Conservation (phyloP, 2,113 vertebrate genomes). For the Saccopteryx leptura region DNA sequence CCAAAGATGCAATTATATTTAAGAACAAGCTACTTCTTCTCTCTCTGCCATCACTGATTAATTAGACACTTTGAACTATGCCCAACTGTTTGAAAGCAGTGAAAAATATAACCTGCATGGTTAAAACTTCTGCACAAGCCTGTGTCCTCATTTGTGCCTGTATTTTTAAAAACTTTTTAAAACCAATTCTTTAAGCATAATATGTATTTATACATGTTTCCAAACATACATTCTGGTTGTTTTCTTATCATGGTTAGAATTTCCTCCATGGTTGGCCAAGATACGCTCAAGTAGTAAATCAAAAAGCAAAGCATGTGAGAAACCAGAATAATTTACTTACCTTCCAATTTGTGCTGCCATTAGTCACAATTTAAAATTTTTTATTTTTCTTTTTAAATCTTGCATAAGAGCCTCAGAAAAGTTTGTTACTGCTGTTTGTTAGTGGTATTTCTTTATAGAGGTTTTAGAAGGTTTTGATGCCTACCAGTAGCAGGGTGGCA, state of each 20-base stretch:
- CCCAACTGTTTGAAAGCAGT: conserved; percentile 81
- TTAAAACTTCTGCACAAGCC: conserved; percentile 73
- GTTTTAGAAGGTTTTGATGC: conserved; percentile 45
- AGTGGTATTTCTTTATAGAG: neutral
- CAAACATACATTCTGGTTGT: conserved; percentile 75
- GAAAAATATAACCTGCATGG: conserved; percentile 72
- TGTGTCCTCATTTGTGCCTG: conserved; percentile 68
- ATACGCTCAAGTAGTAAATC: conserved; percentile 58
- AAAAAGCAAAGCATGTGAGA: conserved; percentile 44
- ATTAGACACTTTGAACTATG: conserved; percentile 84
- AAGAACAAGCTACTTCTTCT: conserved; percentile 81
- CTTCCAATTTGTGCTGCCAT: neutral
- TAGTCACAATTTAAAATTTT: neutral
- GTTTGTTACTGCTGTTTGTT: conserved; percentile 4
- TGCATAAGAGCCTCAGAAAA: conserved; percentile 29
- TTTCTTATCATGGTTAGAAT: conserved; percentile 72
- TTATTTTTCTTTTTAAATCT: conserved; percentile 37
- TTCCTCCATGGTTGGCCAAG: conserved; percentile 59
- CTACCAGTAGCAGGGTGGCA: neutral
- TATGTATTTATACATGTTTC: conserved; percentile 75
- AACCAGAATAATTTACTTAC: conserved; percentile 31
- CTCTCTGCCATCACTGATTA: conserved; percentile 85
- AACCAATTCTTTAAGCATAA: conserved; percentile 74
- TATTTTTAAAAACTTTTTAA: conserved; percentile 28
- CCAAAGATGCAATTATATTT: conserved; percentile 85